Conservation (phyloP, 1,140 invertebrate genomes). For the Danaus plexippus region DNA sequence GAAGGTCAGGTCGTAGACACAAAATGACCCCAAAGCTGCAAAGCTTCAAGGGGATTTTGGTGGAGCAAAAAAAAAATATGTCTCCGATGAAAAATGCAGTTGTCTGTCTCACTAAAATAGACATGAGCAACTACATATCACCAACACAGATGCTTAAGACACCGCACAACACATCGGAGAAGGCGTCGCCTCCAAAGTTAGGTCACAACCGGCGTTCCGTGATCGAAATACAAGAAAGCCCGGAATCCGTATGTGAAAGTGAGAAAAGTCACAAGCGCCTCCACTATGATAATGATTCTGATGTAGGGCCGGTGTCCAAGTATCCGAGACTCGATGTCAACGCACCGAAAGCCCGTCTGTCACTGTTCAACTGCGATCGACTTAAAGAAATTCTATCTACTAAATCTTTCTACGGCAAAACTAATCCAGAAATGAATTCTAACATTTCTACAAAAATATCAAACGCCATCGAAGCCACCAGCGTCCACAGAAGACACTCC, state of each 20-base stretch:
- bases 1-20: constrained; percentile 33
- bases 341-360: constrained; percentile 59
- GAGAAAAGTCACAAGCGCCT: constrained; percentile 56
- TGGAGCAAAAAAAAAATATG: constrained; percentile 54
- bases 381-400: constrained; percentile 65
- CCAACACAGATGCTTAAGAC: constrained; percentile 70
- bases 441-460: constrained; percentile 50
- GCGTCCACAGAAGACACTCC: constrained; percentile 19
- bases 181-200: constrained; percentile 50
- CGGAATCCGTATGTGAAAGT: constrained; percentile 44
- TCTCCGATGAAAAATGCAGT: constrained; percentile 51
- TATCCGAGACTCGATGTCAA: constrained; percentile 45
- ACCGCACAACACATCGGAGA: constrained; percentile 62
- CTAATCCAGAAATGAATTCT: constrained; percentile 53
- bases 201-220: constrained; percentile 42
- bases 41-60: constrained; percentile 54
- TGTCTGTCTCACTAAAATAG: constrained; percentile 54
- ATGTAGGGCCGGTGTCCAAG: constrained; percentile 44
- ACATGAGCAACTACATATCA: constrained; percentile 49
- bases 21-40: constrained; percentile 52
- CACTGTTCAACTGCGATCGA: constrained; percentile 57
- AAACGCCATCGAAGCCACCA: constrained; percentile 43
- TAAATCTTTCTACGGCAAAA: constrained; percentile 72
- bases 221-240: constrained; percentile 53
- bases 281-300: constrained; percentile 45